Conservation (phyloP, 2,113 vertebrate genomes). For the Aspiorhynchus laticeps region DNA sequence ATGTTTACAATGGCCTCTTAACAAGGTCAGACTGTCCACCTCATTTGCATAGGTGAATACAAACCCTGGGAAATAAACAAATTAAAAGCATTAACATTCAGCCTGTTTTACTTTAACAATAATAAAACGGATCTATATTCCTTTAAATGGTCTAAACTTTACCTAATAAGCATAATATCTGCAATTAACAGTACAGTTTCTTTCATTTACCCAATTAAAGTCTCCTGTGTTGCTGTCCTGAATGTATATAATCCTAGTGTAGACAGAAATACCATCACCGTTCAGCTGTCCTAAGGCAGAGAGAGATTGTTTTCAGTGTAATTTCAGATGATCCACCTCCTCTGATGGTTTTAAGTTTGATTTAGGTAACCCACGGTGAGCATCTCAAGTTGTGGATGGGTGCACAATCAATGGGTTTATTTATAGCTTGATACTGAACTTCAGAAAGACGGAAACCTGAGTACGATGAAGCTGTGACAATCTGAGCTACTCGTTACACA, state of each 20-base stretch:
- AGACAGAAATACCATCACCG: not conserved
- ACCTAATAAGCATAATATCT: not conserved
- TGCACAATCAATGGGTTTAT: not conserved
- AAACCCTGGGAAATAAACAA: not conserved
- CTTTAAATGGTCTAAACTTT: too few species aligned
- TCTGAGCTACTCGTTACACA: not conserved
- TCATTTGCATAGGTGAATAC: conserved; percentile 9
- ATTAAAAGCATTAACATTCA: not conserved
- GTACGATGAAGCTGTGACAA: not conserved
- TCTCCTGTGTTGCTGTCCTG: not conserved
- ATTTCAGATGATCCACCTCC: conserved; percentile 48
- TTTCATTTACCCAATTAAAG: not conserved
- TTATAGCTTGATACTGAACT: not conserved
- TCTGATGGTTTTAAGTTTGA: conserved; percentile 43
- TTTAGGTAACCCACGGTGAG: conserved; percentile 33
- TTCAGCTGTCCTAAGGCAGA: not conserved
- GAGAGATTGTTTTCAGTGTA: conserved; percentile 24
- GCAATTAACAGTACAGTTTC: not conserved
- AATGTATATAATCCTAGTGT: not conserved
- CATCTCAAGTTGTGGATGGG: conserved; percentile 27
- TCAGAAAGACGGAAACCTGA: conserved; percentile 9
- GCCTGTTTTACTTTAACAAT: not conserved
- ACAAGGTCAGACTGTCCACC: not conserved
- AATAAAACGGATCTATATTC: not conserved
- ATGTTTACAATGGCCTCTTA: not conserved